phyloP scores from a whole-genome alignment of 1,140 invertebrate genomes.

The Diuraphis noxia region DNA sequence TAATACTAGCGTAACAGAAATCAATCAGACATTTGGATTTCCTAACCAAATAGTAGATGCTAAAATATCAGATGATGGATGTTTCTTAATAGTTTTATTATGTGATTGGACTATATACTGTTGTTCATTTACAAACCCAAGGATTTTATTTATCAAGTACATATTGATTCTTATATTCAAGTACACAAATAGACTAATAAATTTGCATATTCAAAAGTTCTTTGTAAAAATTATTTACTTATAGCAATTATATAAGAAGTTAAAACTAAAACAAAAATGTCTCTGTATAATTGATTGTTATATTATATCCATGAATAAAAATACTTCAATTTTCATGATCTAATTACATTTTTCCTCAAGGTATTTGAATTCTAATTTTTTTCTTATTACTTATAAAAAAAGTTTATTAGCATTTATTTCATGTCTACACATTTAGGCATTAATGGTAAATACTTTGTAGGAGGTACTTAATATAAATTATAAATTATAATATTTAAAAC shows the following conservation, averaged over 20 bases:
- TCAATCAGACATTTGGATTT: slow-evolving; percentile 44
- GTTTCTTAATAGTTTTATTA: slow-evolving; percentile 37
- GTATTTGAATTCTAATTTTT: neutral
- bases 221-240: neutral
- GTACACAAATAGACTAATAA: neutral
- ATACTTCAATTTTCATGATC: too few species aligned
- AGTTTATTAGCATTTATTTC: too few species aligned
- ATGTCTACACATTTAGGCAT: neutral
- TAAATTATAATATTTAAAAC: neutral
- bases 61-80: slow-evolving; percentile 42
- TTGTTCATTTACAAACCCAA: slow-evolving; percentile 34
- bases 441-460: neutral
- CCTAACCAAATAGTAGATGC: slow-evolving; percentile 35
- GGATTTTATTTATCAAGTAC: slow-evolving; percentile 41
- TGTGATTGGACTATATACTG: slow-evolving; percentile 47
- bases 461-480: neutral
- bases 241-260: neutral
- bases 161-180: neutral
- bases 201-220: neutral
- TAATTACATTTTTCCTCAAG: neutral
- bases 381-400: too few species aligned
- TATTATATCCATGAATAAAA: neutral
- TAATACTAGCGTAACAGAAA: slow-evolving; percentile 27
- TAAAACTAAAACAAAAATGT: neutral
- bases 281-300: neutral